phyloP scores from a whole-genome alignment of 1,140 invertebrate genomes.

The Gryon sp. region DNA sequence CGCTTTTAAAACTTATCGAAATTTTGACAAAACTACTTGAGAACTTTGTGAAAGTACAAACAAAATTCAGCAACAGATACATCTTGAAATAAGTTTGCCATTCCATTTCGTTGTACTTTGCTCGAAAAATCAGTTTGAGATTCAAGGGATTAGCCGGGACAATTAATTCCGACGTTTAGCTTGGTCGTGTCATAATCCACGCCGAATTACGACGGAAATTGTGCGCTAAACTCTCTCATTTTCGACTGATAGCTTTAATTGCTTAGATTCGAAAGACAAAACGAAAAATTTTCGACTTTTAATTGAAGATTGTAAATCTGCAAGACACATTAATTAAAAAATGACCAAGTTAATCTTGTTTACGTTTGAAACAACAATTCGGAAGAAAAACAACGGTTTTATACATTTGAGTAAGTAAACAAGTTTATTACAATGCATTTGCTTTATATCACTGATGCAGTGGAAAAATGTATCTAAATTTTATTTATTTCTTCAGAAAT shows the following conservation, averaged over 20 bases:
- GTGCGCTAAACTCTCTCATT: slow-evolving; percentile 35
- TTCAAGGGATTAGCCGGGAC: not conserved
- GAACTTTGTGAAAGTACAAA: not conserved
- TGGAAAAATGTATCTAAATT: too few relatives aligned
- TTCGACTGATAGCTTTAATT: slow-evolving; percentile 49
- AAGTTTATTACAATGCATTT: too few relatives aligned
- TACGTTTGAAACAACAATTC: too few relatives aligned
- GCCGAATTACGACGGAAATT: slow-evolving; percentile 35
- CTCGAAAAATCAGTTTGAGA: not conserved
- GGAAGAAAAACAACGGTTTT: too few relatives aligned
- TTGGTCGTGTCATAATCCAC: slow-evolving; percentile 25
- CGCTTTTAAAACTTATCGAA: too few relatives aligned
- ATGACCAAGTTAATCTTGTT: too few relatives aligned
- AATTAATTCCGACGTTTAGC: slow-evolving; percentile 29
- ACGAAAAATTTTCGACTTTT: slow-evolving; percentile 29
- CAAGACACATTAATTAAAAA: too few relatives aligned
- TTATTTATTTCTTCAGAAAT: too few relatives aligned
- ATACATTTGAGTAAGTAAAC: too few relatives aligned
- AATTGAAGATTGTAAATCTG: slow-evolving; percentile 23
- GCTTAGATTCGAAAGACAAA: slow-evolving; percentile 21
- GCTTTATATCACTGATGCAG: too few relatives aligned
- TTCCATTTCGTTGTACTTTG: slow-evolving; percentile 5
- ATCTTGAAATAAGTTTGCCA: not conserved
- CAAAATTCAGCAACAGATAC: not conserved
- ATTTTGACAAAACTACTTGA: too few relatives aligned